Conservation (phyloP, 2,113 vertebrate species). For the Cephalopterus ornatus region DNA sequence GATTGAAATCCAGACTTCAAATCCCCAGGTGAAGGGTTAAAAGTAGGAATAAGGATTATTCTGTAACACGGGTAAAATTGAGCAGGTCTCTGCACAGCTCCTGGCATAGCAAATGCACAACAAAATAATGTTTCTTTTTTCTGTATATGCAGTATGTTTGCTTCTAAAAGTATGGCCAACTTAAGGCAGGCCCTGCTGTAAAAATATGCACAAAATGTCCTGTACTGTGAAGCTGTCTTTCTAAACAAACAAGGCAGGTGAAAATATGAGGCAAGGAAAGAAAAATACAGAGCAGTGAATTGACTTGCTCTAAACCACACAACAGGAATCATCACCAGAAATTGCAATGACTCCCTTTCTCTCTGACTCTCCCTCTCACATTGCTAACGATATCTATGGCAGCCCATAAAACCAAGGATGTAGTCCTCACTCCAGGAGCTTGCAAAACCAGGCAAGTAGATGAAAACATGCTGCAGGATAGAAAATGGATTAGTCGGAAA, state of each 20-base stretch:
- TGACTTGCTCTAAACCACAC: background rate
- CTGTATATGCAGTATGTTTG: background rate
- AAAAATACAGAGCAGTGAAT: background rate
- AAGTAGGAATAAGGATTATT: background rate
- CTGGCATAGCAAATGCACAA: background rate
- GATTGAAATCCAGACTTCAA: background rate
- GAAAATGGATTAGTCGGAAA: background rate
- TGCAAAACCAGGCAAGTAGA: background rate
- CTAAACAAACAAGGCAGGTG: background rate
- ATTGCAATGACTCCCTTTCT: background rate
- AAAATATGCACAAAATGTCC: background rate
- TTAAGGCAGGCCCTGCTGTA: background rate
- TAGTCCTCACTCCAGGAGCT: background rate
- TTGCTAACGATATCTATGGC: background rate
- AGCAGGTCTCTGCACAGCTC: background rate
- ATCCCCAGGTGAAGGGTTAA: background rate
- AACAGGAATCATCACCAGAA: background rate
- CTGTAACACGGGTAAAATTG: background rate
- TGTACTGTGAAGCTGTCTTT: background rate
- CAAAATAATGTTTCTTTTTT: background rate
- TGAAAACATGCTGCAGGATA: background rate
- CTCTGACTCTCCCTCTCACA: background rate
- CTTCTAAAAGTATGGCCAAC: background rate
- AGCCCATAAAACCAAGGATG: background rate
- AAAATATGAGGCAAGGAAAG: background rate